Percentiles rank a stretch among this genome's conserved stretches.
phyloP scores from a whole-genome alignment of 2,888 invertebrate genomes.

The Nebria brevicollis region DNA sequence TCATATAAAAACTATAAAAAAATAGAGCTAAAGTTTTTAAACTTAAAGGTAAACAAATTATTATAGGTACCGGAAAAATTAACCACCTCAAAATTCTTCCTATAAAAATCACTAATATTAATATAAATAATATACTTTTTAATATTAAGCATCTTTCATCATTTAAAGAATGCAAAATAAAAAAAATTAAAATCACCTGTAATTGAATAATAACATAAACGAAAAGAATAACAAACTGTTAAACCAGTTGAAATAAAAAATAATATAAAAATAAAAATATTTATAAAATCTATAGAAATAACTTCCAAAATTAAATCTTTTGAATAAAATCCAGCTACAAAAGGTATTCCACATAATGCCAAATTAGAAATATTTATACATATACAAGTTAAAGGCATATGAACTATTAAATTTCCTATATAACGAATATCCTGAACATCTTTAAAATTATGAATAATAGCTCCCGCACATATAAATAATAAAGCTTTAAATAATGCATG shows the following conservation, averaged over 20 bases:
- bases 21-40: slow-evolving; percentile 57
- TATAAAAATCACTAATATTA: slow-evolving; percentile 66
- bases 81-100: slow-evolving; percentile 68
- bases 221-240: slow-evolving; percentile 67
- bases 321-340: slow-evolving; percentile 69
- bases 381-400: slow-evolving; percentile 66
- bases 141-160: slow-evolving; percentile 65
- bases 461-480: slow-evolving; percentile 77
- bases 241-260: slow-evolving; percentile 68
- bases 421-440: slow-evolving; percentile 76
- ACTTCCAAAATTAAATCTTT: slow-evolving; percentile 72
- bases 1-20: slow-evolving; percentile 64
- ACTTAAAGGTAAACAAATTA: slow-evolving; percentile 35
- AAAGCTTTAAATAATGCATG: slow-evolving; percentile 79
- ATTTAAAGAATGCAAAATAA: slow-evolving; percentile 64
- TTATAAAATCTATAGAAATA: slow-evolving; percentile 65
- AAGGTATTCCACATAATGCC: slow-evolving; percentile 63
- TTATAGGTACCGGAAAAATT: slow-evolving; percentile 64
- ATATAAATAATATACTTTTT: slow-evolving; percentile 63
- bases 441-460: slow-evolving; percentile 72
- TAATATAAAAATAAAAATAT: slow-evolving; percentile 67
- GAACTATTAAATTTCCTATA: slow-evolving; percentile 65
- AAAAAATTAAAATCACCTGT: slow-evolving; percentile 65
- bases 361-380: slow-evolving; percentile 61
- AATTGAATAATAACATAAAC: slow-evolving; percentile 67